These are phyloP conservation scores for Myotis pilosus DNA, from an alignment of 2,797 vertebrate genomes.

Conservation along the genomic window DNA sequence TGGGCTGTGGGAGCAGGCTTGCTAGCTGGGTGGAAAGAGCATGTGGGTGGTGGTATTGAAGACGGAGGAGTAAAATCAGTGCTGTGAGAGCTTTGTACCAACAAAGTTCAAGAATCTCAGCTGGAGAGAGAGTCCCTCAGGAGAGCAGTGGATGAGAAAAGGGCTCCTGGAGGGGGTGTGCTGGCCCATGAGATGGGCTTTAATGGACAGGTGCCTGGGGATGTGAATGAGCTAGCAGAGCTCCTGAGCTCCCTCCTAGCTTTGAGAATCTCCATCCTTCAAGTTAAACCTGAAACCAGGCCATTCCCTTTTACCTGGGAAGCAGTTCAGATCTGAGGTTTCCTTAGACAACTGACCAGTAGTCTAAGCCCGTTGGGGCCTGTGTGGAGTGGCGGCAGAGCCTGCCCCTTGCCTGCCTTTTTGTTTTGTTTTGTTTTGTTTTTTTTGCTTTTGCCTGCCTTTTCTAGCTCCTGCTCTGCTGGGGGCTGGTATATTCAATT, in stretches of 20 bases:
- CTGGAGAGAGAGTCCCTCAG: not conserved
- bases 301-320: not conserved
- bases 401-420: not conserved
- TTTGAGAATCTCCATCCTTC: not conserved
- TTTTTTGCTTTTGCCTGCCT: constrained; percentile 63
- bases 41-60: not conserved
- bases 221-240: not conserved
- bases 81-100: not conserved
- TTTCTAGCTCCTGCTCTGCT: constrained; percentile 34
- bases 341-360: not conserved
- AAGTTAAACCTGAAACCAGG: not conserved
- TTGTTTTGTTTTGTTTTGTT: too few relatives aligned
- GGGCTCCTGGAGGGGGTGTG: not conserved
- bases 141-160: not conserved
- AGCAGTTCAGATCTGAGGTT: not conserved
- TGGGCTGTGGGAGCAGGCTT: not conserved
- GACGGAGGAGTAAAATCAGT: not conserved
- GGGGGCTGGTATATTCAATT: constrained; percentile 72
- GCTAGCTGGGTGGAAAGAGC: too few relatives aligned
- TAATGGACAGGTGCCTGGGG: accelerated
- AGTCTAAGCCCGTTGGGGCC: too few relatives aligned
- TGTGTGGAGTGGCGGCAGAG: accelerated
- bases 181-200: not conserved
- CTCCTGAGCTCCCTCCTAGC: not conserved
- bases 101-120: not conserved